phyloP scores from a whole-genome alignment of 2,113 vertebrate genomes.

The Setophaga kirtlandii region DNA sequence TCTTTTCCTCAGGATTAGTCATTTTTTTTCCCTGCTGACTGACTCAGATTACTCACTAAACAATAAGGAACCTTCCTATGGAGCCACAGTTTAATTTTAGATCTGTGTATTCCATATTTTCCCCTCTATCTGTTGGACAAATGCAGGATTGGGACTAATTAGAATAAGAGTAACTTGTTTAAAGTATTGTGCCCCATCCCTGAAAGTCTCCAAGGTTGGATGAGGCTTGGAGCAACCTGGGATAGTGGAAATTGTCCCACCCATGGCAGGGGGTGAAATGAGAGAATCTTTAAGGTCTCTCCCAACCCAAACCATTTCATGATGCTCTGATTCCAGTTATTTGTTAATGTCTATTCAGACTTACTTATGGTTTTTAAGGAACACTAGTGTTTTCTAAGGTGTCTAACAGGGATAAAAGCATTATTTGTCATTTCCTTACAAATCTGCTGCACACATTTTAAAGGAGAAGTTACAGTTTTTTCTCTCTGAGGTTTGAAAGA shows the following conservation, averaged over 20 bases:
- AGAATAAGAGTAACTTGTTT: neutral
- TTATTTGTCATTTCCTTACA: neutral
- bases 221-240: neutral
- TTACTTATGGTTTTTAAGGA: neutral
- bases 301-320: neutral
- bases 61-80: neutral
- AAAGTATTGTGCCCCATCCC: neutral
- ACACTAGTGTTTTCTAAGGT: neutral
- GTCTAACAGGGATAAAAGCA: neutral
- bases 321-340: neutral
- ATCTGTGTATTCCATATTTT: neutral
- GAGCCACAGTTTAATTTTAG: neutral
- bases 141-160: neutral
- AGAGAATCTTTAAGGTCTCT: neutral
- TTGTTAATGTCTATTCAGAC: neutral
- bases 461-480: neutral
- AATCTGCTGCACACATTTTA: neutral
- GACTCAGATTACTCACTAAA: neutral
- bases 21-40: neutral
- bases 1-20: neutral
- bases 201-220: neutral
- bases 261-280: neutral
- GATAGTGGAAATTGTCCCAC: neutral
- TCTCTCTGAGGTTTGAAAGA: neutral
- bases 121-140: neutral